Conservation (phyloP, 2,888 invertebrate species). For the Hypena proboscidalis region DNA sequence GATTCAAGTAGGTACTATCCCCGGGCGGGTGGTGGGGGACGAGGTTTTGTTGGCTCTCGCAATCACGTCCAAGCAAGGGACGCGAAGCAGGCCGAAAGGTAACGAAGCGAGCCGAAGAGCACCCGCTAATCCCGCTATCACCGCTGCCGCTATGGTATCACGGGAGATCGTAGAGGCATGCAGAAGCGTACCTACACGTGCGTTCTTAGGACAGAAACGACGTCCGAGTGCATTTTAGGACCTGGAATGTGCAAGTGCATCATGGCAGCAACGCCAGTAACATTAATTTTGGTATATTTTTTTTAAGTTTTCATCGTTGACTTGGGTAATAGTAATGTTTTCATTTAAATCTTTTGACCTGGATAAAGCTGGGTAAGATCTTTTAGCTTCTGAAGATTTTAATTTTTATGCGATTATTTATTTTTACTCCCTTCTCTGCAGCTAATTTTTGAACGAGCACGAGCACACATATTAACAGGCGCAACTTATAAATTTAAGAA, state of each 20-base stretch:
- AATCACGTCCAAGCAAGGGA: constrained; percentile 65
- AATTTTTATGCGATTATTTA: too few species aligned
- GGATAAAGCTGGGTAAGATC: too few species aligned
- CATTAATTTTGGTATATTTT: too few species aligned
- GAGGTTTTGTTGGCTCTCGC: constrained; percentile 63
- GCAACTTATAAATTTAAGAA: too few species aligned
- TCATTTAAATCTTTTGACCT: too few species aligned
- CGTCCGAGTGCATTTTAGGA: constrained; percentile 23
- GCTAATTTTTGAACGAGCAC: too few species aligned
- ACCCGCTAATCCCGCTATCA: constrained; percentile 69
- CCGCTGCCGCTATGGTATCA: constrained; percentile 47
- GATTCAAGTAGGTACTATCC: constrained; percentile 53
- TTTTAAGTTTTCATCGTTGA: too few species aligned
- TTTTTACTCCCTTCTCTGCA: too few species aligned
- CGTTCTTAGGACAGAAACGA: constrained; percentile 32
- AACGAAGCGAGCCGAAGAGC: constrained; percentile 61
- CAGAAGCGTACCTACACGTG: constrained; percentile 45
- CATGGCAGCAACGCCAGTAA: too few species aligned
- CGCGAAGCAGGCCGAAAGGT: constrained; percentile 64
- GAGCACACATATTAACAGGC: too few species aligned
- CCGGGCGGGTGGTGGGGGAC: constrained; percentile 60
- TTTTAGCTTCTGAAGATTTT: too few species aligned
- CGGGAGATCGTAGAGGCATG: constrained; percentile 48
- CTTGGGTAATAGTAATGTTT: too few species aligned
- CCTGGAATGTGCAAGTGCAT: constrained; percentile 28